Base-by-base conservation (phyloP, 2,888 invertebrate genomes). In the Drosophila falleni region DNA sequence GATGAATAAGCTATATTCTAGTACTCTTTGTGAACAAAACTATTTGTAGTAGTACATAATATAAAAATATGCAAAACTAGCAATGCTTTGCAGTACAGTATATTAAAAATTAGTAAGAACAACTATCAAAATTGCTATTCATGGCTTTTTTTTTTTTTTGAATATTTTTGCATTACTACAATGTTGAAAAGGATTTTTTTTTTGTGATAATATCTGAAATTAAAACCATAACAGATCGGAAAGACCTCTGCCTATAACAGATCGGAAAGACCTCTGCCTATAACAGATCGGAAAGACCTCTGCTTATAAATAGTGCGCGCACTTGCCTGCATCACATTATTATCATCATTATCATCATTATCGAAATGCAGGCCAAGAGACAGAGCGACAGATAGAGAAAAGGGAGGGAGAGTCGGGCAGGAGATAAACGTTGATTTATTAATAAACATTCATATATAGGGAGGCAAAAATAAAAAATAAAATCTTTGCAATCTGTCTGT, bases 401-500 rank as follows among this genome's bases (percentile, higher is more conserved):
- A 3, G 16, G 50, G 10, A 15, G 16, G n/a, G 49, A 15, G 8
- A 41, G 3, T 9, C 15, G 13, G n/a, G 10, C 29, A 54, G 23
- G 53, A 54, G 26, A 65, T 76, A 53, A 54, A 65, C 39, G 56
- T 64, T 60, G 42, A 70, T 60, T 75, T 64, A 70, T 60, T 74
- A 70, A 64, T 74, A 64, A 55, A 50, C 50, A 42, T 33, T 13
- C n/a, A 26, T 44, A 16, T 11, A 39, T 1, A 39, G 15, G 15
- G 42, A n/a, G 39, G 41, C 41, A 33, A 33, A 35, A 35, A 5
- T n/a, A 37, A 37, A n/a, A 2, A 35, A n/a, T n/a, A 13, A 29
- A 8, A 29, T 29, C 4, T 19, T 19, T 19, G 19, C 19, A 19
- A 19, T 19, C 19, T 19, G 19, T 19, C 19, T 9, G 19, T 44